phyloP scores from a whole-genome alignment of 2,888 invertebrate genomes.

The Plagodis pulveraria region DNA sequence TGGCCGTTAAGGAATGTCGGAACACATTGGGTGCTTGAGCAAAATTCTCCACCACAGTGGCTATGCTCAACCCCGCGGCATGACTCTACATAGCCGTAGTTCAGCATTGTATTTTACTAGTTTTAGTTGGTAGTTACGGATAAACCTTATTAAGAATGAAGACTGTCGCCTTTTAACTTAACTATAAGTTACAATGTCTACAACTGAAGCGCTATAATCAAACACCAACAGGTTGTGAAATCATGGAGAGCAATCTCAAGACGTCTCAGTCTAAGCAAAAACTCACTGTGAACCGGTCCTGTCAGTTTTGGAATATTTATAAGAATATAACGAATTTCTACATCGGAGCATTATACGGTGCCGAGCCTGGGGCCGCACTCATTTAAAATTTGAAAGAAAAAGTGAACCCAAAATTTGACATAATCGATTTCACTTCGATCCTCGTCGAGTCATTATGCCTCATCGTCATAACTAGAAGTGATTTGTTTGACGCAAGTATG shows the following conservation, averaged over 20 bases:
- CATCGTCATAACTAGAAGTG: constrained; percentile 53
- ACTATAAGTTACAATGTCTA: neutral
- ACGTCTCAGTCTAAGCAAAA: constrained; percentile 48
- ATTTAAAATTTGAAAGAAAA: constrained; percentile 35
- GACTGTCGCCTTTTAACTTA: no score
- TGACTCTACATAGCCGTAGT: no score
- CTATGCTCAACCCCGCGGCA: no score
- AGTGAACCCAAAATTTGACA: constrained; percentile 52
- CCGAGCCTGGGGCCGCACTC: constrained; percentile 23
- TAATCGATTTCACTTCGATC: constrained; percentile 50
- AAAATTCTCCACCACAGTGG: no score
- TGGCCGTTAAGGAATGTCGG: no score
- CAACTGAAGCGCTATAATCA: constrained; percentile 4
- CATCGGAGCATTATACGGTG: constrained; percentile 28
- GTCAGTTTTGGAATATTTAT: constrained; percentile 52
- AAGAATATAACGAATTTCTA: constrained; percentile 46
- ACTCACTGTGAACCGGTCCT: constrained; percentile 46
- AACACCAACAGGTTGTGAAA: constrained; percentile 14
- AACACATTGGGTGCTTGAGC: no score
- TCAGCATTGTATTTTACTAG: no score
- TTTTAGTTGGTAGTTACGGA: no score
- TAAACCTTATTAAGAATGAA: no score
- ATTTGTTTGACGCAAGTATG: constrained; percentile 50
- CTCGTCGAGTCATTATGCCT: constrained; percentile 39
- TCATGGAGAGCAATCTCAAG: constrained; percentile 23